Percentiles rank a stretch among this genome's conserved stretches.
These are phyloP conservation scores for Anoura caudifer DNA, from an alignment of 2,113 vertebrate species.

Conservation along the genomic window DNA sequence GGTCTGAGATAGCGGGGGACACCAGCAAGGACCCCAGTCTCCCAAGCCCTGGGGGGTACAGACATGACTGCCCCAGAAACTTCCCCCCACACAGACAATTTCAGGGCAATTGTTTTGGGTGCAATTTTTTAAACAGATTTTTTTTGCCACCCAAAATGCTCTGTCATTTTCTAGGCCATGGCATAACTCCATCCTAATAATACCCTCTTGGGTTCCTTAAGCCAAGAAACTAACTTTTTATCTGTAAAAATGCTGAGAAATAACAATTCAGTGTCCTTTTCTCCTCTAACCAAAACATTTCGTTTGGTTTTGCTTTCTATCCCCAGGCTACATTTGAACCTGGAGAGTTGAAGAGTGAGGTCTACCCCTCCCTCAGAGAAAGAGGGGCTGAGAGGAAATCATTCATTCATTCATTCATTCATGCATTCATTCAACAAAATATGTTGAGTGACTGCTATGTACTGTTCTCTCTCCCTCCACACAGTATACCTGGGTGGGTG, in stretches of 20 bases:
- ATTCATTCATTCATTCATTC: not conserved
- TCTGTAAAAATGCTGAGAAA: conserved; percentile 12
- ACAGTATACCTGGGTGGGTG: not conserved
- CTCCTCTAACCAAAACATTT: not conserved
- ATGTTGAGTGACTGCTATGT: not conserved
- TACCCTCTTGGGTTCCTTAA: not conserved
- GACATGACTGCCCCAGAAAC: not conserved
- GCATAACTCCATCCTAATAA: not conserved
- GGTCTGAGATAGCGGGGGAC: not conserved
- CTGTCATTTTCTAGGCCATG: not conserved
- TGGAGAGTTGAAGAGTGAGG: not conserved
- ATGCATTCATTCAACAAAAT: not conserved
- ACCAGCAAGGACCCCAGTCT: not conserved
- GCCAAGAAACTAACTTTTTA: not conserved
- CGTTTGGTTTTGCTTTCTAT: not conserved
- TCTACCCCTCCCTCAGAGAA: not conserved
- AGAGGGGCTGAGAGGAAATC: not conserved
- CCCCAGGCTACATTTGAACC: not conserved
- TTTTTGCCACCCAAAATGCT: not conserved
- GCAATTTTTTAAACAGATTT: not conserved
- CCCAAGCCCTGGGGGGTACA: not conserved
- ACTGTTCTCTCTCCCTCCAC: no score
- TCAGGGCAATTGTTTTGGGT: not conserved
- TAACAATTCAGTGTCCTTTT: not conserved
- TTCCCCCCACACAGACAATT: not conserved